Base-by-base conservation (phyloP, 2,888 invertebrate genomes). In the Cheilosia soror region DNA sequence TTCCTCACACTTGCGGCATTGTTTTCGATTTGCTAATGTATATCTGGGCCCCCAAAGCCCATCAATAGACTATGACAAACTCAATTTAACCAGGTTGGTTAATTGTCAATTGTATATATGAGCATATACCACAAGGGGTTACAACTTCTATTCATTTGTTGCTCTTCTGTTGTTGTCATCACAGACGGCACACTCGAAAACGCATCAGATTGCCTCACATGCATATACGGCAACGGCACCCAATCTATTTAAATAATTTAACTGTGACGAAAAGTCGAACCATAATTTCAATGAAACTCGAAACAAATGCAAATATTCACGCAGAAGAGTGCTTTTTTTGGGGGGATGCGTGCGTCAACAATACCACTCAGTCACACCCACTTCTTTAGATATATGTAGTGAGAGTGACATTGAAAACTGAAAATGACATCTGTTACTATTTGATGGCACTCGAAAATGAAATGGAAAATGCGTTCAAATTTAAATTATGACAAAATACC, bases 401-500 rank as follows among this genome's bases (percentile, higher is more conserved):
- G 20, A 20, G 20, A 33, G 27, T 13, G 11, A 27, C 25, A 11
- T 7, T 47, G 11, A 15, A 47, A 27, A 58, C 84, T 84, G 84
- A 55, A 44, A 66, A 69, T 84, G 84, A 80, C 84, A 84, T 84
- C 84, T 84, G 84, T 76, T 84, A 71, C 75, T 76, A 69, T 75
- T 65, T 60, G 68, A 63, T 58, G 49, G 49, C 82, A 78, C 82
- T 83, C 60, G 55, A 82, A 77, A 76, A 77, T 55, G 55, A 82
- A 77, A 76, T 44, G 40, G 69, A 76, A 81, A 76, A 65, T 57
- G 13, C 55, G 53, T 55, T 57, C 55, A 27, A 65, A 55, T 53
- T 55, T 25, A n/a, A 27, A 31, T 11, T 49, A 42, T 40, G 69
- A 84, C 84, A 84, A 84, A 20, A 84, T 75, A 84, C 84, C 83